Evolutionary conservation across 2,888 invertebrate genomes (phyloP).

Genomic region (Sphaerophoria rueppellii): DNA sequence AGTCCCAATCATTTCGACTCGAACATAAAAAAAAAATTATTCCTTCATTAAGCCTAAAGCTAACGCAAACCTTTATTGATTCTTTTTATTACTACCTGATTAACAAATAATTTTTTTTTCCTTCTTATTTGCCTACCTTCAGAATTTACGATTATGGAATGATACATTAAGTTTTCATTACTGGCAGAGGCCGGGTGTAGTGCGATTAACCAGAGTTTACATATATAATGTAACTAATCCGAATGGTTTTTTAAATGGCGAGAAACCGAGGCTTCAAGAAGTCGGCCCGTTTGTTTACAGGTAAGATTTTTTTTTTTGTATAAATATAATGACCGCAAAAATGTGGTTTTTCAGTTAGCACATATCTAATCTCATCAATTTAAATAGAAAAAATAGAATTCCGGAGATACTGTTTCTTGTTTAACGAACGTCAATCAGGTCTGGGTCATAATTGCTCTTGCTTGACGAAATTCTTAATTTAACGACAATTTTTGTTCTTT

Average conservation of each 20-base stretch:
- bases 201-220: slow-evolving; percentile 92
- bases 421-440: no score
- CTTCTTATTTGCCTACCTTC: slow-evolving; percentile 75
- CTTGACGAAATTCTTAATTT: no score
- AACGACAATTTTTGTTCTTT: no score
- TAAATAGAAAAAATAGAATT: not conserved
- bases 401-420: no score
- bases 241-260: slow-evolving; percentile 89
- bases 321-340: not conserved
- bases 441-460: no score
- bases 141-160: slow-evolving; percentile 93
- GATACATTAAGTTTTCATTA: slow-evolving; percentile 93
- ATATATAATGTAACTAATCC: slow-evolving; percentile 95
- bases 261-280: slow-evolving; percentile 91
- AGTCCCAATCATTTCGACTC: slow-evolving; percentile 74
- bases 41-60: no score
- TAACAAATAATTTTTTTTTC: not conserved
- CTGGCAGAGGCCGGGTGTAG: slow-evolving; percentile 94
- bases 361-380: not conserved
- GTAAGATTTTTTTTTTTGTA: slow-evolving; percentile 82
- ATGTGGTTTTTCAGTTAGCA: not conserved
- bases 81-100: slow-evolving; percentile 2
- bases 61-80: not conserved
- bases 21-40: no score
- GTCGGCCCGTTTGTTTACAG: slow-evolving; percentile 94